Base-by-base conservation (phyloP, 64 coral and sea anemone species). In the Montipora capricornis region DNA sequence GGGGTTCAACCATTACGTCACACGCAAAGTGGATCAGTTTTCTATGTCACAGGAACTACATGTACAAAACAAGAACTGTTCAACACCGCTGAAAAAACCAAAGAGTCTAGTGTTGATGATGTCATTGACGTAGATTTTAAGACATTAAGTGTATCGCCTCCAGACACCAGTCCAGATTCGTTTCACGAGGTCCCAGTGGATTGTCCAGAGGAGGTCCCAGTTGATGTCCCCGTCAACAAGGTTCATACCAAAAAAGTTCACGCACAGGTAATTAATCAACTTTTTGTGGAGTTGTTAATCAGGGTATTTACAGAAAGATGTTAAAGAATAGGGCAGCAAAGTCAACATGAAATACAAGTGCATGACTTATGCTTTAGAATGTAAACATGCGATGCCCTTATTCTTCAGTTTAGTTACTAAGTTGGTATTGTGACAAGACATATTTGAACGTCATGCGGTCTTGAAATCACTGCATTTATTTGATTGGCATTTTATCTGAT, bases 91-190 rank as follows among this genome's bases (percentile, higher is more conserved):
- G 93, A 97, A 22, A 95, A 95, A 75, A 97, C 89, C 0, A 97
- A 92, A 89, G 96, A 97, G 26, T 97, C 96, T 1, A 78, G 60
- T 76, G 96, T 97, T 88, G 96, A 97, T 89, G 96, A 97, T 20
- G 48, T 97, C 26, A 90, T n/a, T 62, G 89, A 97, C 73, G 37
- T 77, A 11, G 78, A 78, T 74, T 78, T 93, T 55, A 89, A 97
- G 74, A 81, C 55, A 44, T 49, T 92, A 29, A 95, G 84, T 61
- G 37, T 95, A 79, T 95, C 89, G 17, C 93, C 79, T 0, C 85
- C 92, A 8, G 84, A 82, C 19, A 87, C 80, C 20, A 89, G 88
- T 20, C 84, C 93, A 17, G 93, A 97, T 16, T 53, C 78, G 50
- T 93, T 94, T 64, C 93, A 87, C 10, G 93, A 95, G 53, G 93